These are phyloP conservation scores for Ciona savignyi DNA, from an alignment of 23 tunicate species.

Conservation along the genomic window DNA sequence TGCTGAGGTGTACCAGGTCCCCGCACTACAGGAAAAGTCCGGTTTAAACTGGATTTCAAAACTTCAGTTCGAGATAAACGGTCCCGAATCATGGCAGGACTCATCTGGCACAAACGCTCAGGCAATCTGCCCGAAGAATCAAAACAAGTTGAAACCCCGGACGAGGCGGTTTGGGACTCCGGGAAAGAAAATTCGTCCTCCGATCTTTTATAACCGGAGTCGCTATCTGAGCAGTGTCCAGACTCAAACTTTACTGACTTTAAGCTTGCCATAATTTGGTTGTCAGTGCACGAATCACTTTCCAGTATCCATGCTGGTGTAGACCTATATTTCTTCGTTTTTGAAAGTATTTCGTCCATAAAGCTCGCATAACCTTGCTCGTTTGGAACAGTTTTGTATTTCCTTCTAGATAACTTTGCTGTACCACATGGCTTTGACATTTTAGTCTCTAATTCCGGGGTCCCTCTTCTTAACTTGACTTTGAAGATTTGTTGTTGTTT, in stretches of 20 bases:
- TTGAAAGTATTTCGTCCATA: constrained; percentile 13
- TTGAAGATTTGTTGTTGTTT: neutral
- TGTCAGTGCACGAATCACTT: neutral
- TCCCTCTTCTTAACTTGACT: constrained; percentile 5
- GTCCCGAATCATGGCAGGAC: constrained; percentile 20
- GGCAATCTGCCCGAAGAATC: neutral
- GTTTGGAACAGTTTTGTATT: neutral
- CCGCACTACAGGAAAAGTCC: neutral
- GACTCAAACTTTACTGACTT: constrained; percentile 1
- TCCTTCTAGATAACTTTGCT: neutral
- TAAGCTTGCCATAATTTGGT: neutral
- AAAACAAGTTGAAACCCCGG: neutral
- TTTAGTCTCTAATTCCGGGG: neutral
- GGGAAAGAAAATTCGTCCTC: neutral
- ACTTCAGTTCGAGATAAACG: constrained; percentile 9
- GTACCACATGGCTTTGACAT: neutral
- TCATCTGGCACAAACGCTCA: neutral
- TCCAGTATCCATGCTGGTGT: constrained; percentile 5
- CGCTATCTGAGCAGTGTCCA: constrained; percentile 2
- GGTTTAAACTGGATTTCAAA: constrained; percentile 8
- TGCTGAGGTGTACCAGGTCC: neutral
- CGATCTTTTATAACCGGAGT: constrained; percentile 19
- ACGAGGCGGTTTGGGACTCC: neutral
- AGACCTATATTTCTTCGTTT: neutral
- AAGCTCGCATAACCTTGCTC: neutral